A percentile compares a stretch with the other conserved stretches of the same genome.
phyloP scores from a whole-genome alignment of 1,140 invertebrate genomes.

The Micrasema longulum region DNA sequence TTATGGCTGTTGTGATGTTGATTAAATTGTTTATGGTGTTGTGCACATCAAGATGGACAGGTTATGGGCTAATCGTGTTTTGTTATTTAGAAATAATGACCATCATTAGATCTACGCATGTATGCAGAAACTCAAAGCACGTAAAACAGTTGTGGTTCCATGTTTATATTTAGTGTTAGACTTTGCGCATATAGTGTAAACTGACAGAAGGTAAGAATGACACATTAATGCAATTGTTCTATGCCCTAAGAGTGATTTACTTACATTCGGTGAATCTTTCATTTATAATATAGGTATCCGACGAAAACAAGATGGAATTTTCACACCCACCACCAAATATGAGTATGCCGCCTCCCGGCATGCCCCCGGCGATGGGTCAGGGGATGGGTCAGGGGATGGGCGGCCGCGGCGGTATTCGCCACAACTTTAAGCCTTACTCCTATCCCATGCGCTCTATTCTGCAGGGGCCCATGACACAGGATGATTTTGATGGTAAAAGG shows the following conservation, averaged over 20 bases:
- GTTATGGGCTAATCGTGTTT: conserved; percentile 34
- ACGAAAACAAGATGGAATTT: conserved; percentile 64
- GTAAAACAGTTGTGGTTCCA: conserved; percentile 8
- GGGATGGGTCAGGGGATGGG: conserved; percentile 56
- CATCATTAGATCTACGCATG: conserved; percentile 9
- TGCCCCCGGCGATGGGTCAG: conserved; percentile 57
- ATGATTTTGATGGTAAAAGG: conserved; percentile 96
- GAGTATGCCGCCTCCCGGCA: conserved; percentile 63
- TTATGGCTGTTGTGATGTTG: conserved; percentile 2
- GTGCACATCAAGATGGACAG: conserved; percentile 24
- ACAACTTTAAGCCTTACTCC: conserved; percentile 68
- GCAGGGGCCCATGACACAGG: conserved; percentile 76
- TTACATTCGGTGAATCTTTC: conserved; percentile 37
- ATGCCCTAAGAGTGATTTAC: conserved; percentile 18
- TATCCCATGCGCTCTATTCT: conserved; percentile 69
- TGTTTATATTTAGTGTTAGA: conserved; percentile 9
- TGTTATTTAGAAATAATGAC: conserved; percentile 13
- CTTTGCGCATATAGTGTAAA: neutral
- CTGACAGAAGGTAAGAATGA: conserved; percentile 23
- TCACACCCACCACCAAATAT: conserved; percentile 65
- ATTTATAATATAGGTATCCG: conserved; percentile 63
- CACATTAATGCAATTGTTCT: conserved; percentile 14
- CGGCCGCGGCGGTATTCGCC: conserved; percentile 62
- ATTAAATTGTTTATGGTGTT: conserved; percentile 21
- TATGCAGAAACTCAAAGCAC: conserved; percentile 11